Evolutionary conservation across 2,113 vertebrate genomes (phyloP), one percentile per base, ranked within the genome.

Genomic region (Rhegmatorhina hoffmannsi): DNA sequence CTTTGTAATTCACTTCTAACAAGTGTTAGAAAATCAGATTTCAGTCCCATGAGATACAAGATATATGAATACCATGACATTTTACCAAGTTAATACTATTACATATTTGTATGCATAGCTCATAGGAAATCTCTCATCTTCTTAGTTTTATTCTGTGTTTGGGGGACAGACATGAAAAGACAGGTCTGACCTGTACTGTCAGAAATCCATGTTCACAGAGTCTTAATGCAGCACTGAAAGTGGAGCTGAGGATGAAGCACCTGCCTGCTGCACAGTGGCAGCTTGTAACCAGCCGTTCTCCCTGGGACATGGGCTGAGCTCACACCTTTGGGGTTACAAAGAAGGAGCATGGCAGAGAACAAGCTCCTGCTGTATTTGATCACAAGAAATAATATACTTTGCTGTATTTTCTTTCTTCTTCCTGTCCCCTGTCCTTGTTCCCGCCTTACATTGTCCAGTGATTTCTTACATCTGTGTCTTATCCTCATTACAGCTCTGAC

Each of bases 1-100:
- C 96, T 94, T 94, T 96, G 85, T 96, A 96, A 97, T 96, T 97
- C 96, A 94, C 72, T 97, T 97, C 90, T 97, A 97, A 96, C 95
- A 93, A 96, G 95, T 87, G 89, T 96, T 95, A 90, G 44, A 96
- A 96, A 97, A 96, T 97, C 97, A 96, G 92, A 93, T 97, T 97
- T 97, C 83, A 91, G 74, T 95, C 97, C 92, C 59, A 7, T 3
- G 91, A 94, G 97, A 93, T 94, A 59, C 2, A 55, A 89, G 78
- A 82, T 43, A 79, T 93, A 89, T 94, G 97, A 95, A 89, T 59
- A 94, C 74, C 3, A 1, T 84, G 94, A 85, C 95, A 86, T 93
- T 96, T 96, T 76, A 89, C 89, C 55, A 59, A 94, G 93, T 84
- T 97, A 96, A 96, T 90, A 72, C 87, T 92, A 10, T 95, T 94